Percentiles rank a stretch among this genome's conserved stretches.
phyloP scores from a whole-genome alignment of 30 jellyfish, hydroid and myxozoan species.

The Cassiopea andromeda region DNA sequence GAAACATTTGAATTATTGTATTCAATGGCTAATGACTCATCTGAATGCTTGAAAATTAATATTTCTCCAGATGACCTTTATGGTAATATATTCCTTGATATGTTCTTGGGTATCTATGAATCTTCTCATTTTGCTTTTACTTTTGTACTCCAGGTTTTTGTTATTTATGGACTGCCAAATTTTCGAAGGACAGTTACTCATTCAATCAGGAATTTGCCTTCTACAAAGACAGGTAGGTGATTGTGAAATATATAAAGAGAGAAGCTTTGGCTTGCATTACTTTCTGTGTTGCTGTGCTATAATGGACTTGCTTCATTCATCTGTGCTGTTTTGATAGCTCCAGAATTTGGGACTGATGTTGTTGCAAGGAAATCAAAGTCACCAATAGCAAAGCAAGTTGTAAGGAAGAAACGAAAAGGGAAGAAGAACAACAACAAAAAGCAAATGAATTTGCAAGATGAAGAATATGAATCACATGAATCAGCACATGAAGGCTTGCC shows the following conservation, averaged over 20 bases:
- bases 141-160: slow-evolving; percentile 52
- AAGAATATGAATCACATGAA: slow-evolving; percentile 22
- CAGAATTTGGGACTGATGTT: slow-evolving; percentile 42
- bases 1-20: too few species aligned
- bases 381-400: slow-evolving; percentile 60
- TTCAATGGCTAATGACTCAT: too few species aligned
- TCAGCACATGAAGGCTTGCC: background rate
- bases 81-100: too few species aligned
- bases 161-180: slow-evolving; percentile 71
- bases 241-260: background rate
- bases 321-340: slow-evolving; percentile 1
- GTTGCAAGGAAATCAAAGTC: slow-evolving; percentile 41
- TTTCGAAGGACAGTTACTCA: slow-evolving; percentile 59
- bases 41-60: too few species aligned
- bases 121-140: background rate
- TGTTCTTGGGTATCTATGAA: background rate
- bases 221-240: slow-evolving; percentile 77
- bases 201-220: slow-evolving; percentile 67
- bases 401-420: slow-evolving; percentile 73
- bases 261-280: too few species aligned
- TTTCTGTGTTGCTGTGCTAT: background rate
- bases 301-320: background rate
- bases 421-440: slow-evolving; percentile 56
- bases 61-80: too few species aligned
- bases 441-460: slow-evolving; percentile 59